Percentiles rank a stretch among this genome's conserved stretches.
Evolutionary conservation across 2,888 invertebrate species (phyloP).

Genomic region (Leucania comma): DNA sequence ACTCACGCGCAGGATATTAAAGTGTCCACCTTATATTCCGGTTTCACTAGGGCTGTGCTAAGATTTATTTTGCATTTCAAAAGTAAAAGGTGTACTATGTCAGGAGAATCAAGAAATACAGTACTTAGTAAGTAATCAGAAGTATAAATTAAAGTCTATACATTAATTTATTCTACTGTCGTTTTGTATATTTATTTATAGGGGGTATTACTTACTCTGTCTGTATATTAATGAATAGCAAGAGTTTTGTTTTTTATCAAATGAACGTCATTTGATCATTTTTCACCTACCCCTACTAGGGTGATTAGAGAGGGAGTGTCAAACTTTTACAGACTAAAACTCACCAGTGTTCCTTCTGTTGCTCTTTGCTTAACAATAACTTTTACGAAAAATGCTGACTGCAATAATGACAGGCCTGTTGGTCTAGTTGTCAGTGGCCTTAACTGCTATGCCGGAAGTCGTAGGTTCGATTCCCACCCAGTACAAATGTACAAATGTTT

Average conservation of each 20-base stretch:
- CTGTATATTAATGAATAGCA: slow-evolving; percentile 1
- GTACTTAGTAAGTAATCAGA: slow-evolving; percentile 33
- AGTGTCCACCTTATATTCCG: slow-evolving; percentile 77
- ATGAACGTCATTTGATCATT: too few species aligned
- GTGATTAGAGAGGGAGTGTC: too few species aligned
- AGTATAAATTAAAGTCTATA: slow-evolving; percentile 32
- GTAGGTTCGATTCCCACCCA: too few species aligned
- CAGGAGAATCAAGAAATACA: slow-evolving; percentile 33
- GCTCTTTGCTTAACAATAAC: too few species aligned
- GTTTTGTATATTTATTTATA: slow-evolving; percentile 18
- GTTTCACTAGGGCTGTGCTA: slow-evolving; percentile 68
- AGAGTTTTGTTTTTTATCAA: slow-evolving; percentile 26
- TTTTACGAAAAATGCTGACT: too few species aligned
- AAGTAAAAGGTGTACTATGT: slow-evolving; percentile 42
- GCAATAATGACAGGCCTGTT: too few species aligned
- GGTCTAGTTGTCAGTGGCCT: too few species aligned
- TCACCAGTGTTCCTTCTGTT: too few species aligned
- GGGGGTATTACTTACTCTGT: slow-evolving; percentile 17
- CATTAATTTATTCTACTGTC: slow-evolving; percentile 38
- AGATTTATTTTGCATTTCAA: slow-evolving; percentile 43
- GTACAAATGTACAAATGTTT: too few species aligned
- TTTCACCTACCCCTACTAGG: too few species aligned
- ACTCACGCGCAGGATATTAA: slow-evolving; percentile 72
- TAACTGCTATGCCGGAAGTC: too few species aligned
- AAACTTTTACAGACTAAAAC: background rate